Evolutionary conservation across 2,797 vertebrate genomes (phyloP).

Genomic region (Poecilia gillii): DNA sequence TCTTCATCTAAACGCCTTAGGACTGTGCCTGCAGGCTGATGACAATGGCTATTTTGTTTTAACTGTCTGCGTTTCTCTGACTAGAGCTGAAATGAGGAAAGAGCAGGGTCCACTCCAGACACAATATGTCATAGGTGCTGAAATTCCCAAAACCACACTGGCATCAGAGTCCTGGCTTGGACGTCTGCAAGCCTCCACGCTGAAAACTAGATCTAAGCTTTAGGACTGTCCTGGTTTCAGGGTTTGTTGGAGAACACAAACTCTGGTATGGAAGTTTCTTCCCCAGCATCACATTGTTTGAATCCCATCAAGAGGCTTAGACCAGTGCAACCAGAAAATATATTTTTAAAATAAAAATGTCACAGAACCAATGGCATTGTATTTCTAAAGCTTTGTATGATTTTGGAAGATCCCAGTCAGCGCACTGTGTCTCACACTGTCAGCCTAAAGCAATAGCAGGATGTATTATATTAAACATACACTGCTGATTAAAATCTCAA

Average conservation of each 20-base stretch:
- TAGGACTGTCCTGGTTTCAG: neutral
- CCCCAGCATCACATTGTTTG: neutral
- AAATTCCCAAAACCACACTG: slow-evolving; percentile 50
- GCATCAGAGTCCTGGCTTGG: slow-evolving; percentile 35
- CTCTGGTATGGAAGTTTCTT: neutral
- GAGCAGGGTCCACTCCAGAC: slow-evolving; percentile 50
- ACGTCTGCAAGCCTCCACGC: slow-evolving; percentile 8
- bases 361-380: neutral
- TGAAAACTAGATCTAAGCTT: slow-evolving; percentile 15
- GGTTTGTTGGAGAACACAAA: neutral
- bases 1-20: slow-evolving; percentile 14
- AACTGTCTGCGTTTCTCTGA: slow-evolving; percentile 53
- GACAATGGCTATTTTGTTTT: slow-evolving; percentile 63
- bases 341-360: neutral
- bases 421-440: neutral
- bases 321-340: neutral
- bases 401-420: neutral
- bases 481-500: neutral
- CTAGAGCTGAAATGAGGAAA: slow-evolving; percentile 55
- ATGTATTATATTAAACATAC: neutral
- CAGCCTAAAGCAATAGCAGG: neutral
- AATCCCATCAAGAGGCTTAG: neutral
- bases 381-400: neutral
- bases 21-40: slow-evolving; percentile 40
- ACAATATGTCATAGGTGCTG: slow-evolving; percentile 71